Evolutionary conservation across 2,113 vertebrate genomes (phyloP).

Genomic region (Entomyzon cyanotis): DNA sequence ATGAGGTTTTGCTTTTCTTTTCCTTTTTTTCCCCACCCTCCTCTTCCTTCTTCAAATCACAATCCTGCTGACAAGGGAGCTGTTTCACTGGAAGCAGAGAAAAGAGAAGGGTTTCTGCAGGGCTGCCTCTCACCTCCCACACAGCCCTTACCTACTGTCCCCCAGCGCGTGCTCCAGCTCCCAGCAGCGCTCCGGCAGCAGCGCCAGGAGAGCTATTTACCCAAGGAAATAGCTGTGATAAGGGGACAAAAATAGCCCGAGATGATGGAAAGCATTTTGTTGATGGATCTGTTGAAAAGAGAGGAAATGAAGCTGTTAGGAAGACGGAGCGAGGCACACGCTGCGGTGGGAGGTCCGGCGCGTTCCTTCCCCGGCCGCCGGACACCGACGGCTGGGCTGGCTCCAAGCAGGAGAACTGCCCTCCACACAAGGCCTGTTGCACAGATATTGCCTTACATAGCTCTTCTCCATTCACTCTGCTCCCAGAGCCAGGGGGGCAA

Average conservation of each 20-base stretch:
- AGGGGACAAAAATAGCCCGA: conserved; percentile 81
- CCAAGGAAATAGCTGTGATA: conserved; percentile 79
- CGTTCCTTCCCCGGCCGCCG: neutral
- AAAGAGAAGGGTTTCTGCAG: neutral
- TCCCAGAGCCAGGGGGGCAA: neutral
- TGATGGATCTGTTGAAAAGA: conserved; percentile 55
- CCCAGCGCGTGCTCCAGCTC: neutral
- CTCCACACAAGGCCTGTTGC: neutral
- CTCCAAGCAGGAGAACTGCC: neutral
- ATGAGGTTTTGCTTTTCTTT: neutral
- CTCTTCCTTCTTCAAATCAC: neutral
- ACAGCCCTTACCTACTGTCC: neutral
- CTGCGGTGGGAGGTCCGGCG: neutral
- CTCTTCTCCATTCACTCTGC: neutral
- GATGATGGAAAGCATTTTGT: conserved; percentile 65
- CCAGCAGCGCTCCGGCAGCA: conserved; percentile 29
- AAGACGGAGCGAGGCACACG: conserved; percentile 34
- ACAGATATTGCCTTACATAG: neutral
- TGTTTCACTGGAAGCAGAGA: neutral
- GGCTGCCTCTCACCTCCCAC: neutral
- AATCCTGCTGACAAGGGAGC: neutral
- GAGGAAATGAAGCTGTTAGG: conserved; percentile 76
- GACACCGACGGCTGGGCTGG: neutral
- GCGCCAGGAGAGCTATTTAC: conserved; percentile 80
- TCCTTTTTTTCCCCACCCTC: fast-evolving